phyloP scores from a whole-genome alignment of 1,140 invertebrate species.

The Lordiphosa collinella region DNA sequence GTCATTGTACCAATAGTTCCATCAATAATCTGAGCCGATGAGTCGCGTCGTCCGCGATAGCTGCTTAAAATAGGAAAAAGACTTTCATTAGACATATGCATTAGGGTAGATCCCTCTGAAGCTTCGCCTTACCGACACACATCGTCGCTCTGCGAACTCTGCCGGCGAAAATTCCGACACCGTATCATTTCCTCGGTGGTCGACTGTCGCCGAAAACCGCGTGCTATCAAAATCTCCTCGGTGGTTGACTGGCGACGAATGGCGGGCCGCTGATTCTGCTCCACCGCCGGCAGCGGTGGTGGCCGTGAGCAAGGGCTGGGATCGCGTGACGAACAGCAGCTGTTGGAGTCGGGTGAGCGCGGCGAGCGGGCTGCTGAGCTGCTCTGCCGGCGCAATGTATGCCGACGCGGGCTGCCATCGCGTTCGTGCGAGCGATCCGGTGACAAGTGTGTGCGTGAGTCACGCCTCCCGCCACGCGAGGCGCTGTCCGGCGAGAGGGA shows the following conservation, averaged over 20 bases:
- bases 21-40: slow-evolving; percentile 93
- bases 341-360: slow-evolving; percentile 87
- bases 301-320: slow-evolving; percentile 86
- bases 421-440: slow-evolving; percentile 86
- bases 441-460: slow-evolving; percentile 88
- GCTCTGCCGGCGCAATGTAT: slow-evolving; percentile 87
- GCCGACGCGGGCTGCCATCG: slow-evolving; percentile 86
- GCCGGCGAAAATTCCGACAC: slow-evolving; percentile 91
- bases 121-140: slow-evolving; percentile 82
- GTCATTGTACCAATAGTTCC: slow-evolving; percentile 96
- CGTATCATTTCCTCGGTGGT: slow-evolving; percentile 96
- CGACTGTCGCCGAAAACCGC: slow-evolving; percentile 92
- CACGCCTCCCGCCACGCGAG: slow-evolving; percentile 84
- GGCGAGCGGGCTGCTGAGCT: slow-evolving; percentile 85
- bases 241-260: slow-evolving; percentile 93
- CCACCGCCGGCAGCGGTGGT: slow-evolving; percentile 80
- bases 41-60: slow-evolving; percentile 90
- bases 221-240: slow-evolving; percentile 93
- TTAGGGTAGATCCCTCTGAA: background rate
- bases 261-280: slow-evolving; percentile 82
- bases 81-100: background rate
- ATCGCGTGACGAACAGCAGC: slow-evolving; percentile 86
- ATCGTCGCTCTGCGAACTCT: slow-evolving; percentile 89
- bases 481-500: slow-evolving; percentile 93
- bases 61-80: background rate